Base-by-base conservation (phyloP, 2,888 invertebrate genomes). In the Pyrrhia umbra region DNA sequence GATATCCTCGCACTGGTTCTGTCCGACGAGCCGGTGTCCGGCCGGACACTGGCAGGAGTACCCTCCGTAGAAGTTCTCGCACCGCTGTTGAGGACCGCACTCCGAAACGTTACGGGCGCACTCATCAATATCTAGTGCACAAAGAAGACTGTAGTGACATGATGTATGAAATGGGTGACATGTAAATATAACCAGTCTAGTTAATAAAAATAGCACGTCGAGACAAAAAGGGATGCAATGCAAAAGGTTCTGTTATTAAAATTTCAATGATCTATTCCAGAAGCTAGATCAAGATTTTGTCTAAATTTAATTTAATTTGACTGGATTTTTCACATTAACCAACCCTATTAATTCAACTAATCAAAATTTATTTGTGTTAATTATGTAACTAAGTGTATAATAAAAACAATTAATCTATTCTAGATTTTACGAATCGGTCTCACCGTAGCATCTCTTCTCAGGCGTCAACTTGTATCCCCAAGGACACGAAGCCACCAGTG, bases 51-150 rank as follows among this genome's bases (percentile, higher is more conserved):
- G 96, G 81, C 98, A 98, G 0, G 96, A 95, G 87, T 97, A 98
- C 0, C 97, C 97, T 1, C 99, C 99, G 55, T 95, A 96, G 60
- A 97, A 96, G 91, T 99, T 99, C 77, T 97, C 96, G 82, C 99
- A 99, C 10, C 96, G 96, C 91, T 99, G 98, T 63, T 96, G 96
- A 0, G 95, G 92, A 0, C 96, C 96, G 82, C 99, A 99, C 66
- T 97, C 96, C 64, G 98, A 97, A 0, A 95, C 95, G 16, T 97
- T 97, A 21, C 95, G 94, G 0, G 95, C 94, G 83, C 99, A 99
- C 86, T 99, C 99, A 88, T 99, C 97, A 43, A 98, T 96, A 88
- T 99, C 99, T 98, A 80, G 34, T 16, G 18, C 2, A 30, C 1
- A 13, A 50, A 37, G 6, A 21, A 34, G 34, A 34, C n/a, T 1